Conservation (phyloP, 2,888 invertebrate species). For the Tetropium fuscum region DNA sequence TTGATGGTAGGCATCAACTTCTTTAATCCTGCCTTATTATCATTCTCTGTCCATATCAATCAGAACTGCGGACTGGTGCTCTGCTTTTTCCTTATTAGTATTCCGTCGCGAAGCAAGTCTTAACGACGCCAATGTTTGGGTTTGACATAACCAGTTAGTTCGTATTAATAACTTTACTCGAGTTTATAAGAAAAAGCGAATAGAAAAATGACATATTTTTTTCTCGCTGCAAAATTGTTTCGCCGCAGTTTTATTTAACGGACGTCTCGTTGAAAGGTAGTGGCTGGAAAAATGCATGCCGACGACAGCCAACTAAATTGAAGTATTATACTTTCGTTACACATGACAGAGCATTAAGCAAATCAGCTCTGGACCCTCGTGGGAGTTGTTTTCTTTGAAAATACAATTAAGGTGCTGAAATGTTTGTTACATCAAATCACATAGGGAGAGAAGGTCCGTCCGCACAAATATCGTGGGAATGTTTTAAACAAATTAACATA, state of each 20-base stretch:
- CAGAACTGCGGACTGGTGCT: slow-evolving; percentile 56
- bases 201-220: slow-evolving; percentile 67
- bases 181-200: slow-evolving; percentile 63
- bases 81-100: slow-evolving; percentile 65
- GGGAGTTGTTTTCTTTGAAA: slow-evolving; percentile 50
- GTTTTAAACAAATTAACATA: not conserved
- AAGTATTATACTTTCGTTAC: slow-evolving; percentile 63
- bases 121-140: slow-evolving; percentile 67
- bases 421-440: slow-evolving; percentile 19
- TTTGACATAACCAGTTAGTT: slow-evolving; percentile 69
- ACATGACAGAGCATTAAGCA: slow-evolving; percentile 62
- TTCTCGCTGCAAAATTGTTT: slow-evolving; percentile 61
- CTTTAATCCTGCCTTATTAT: slow-evolving; percentile 63
- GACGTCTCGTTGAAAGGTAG: slow-evolving; percentile 62
- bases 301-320: slow-evolving; percentile 66
- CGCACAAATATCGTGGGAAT: slow-evolving; percentile 8
- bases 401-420: slow-evolving; percentile 53
- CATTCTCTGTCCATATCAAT: slow-evolving; percentile 64
- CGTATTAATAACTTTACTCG: slow-evolving; percentile 67
- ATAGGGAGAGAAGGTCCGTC: slow-evolving; percentile 1
- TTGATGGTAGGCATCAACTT: slow-evolving; percentile 48
- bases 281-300: slow-evolving; percentile 64
- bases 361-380: slow-evolving; percentile 55
- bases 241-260: slow-evolving; percentile 57
- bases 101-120: slow-evolving; percentile 62